phyloP scores from a whole-genome alignment of 1,140 invertebrate species.

The Drosophila subobscura region DNA sequence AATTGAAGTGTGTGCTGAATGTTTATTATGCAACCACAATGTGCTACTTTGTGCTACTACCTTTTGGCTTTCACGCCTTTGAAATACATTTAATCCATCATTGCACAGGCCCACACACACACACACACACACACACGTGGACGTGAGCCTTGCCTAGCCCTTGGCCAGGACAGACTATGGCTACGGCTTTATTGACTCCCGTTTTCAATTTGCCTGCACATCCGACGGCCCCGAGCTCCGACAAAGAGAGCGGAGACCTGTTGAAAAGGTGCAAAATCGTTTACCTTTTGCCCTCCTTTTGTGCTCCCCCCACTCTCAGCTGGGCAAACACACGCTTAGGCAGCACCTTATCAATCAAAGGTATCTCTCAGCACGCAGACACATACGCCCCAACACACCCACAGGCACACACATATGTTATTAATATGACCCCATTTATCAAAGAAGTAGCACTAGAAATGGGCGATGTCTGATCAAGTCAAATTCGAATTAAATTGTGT shows the following conservation, averaged over 20 bases:
- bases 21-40: constrained; percentile 76
- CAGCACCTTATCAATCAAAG: constrained; percentile 77
- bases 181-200: constrained; percentile 75
- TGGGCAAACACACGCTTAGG: constrained; percentile 76
- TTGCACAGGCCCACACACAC: constrained; percentile 52
- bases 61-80: constrained; percentile 80
- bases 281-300: constrained; percentile 48
- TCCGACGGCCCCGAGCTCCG: constrained; percentile 5
- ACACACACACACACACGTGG: constrained; percentile 12
- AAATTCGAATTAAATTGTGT: constrained; percentile 56
- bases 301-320: neutral
- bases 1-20: constrained; percentile 66
- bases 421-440: constrained; percentile 73
- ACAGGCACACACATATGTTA: constrained; percentile 62
- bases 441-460: constrained; percentile 28
- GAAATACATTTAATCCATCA: constrained; percentile 82
- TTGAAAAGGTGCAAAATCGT: constrained; percentile 79
- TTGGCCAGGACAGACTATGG: constrained; percentile 50
- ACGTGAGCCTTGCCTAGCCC: constrained; percentile 39
- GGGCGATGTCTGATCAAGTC: constrained; percentile 49
- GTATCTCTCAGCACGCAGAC: constrained; percentile 56
- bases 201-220: constrained; percentile 69
- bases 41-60: constrained; percentile 72
- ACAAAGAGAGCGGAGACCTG: constrained; percentile 47
- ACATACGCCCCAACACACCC: constrained; percentile 17